Evolutionary conservation across 2,113 vertebrate genomes (phyloP), one percentile per base, ranked within the genome.

Genomic region (Etia nguti): DNA sequence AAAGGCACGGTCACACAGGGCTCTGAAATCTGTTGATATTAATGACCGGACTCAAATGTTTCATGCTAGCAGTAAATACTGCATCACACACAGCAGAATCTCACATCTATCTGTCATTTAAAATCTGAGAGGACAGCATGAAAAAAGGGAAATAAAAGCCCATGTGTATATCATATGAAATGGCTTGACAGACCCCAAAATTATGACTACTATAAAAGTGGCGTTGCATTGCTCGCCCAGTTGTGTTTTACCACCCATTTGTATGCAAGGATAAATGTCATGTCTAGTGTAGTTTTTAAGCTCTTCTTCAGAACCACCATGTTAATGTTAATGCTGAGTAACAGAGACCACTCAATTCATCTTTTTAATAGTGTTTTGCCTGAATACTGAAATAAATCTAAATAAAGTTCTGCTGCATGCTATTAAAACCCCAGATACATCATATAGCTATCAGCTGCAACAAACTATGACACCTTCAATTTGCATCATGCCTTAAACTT

Each of bases 21-120:
- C 65, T 82, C 70, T 93, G 89, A 90, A 92, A 90, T 92, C 88
- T 91, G 85, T 84, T 92, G 90, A 90, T 92, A 92, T 93, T 92
- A 94, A 92, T 93, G 87, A 85, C 86, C n/a, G 36, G 80, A 80
- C 84, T 88, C 31, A 26, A 85, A 90, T 91, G 86, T 88, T 92
- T 93, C 68, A 93, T 89, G 82, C 89, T 75, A 22, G 86, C 84
- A 81, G 89, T 93, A 92, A 94, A 93, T 93, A 90, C 77, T 80
- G 56, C 82, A 65, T 82, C 46, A 80, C 82, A 70, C 65, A 29
- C 50, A 57, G 75, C 50, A 82, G 83, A 86, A 62, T 87, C 65
- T 50, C 46, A 46, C 86, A 88, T 91, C 60, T 46, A 34, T 86
- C 82, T 54, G 83, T 92, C 82, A 88, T 88, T 83, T 81, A 43